Base-by-base conservation (phyloP, 2,113 vertebrate genomes). In the Trachemys scripta region DNA sequence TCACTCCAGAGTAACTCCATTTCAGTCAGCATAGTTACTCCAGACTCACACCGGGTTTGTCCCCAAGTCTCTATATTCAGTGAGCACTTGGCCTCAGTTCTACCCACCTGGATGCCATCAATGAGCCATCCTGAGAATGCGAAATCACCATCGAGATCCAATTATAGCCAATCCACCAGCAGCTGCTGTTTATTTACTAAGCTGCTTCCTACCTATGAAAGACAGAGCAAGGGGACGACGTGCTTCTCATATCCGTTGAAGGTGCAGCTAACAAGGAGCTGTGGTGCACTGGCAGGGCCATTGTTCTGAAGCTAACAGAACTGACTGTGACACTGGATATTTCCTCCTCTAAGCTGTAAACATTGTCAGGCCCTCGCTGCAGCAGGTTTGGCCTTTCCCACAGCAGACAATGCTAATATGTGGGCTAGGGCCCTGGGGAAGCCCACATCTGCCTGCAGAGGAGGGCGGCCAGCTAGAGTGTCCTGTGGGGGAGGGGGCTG, bases 101-200 rank as follows among this genome's bases (percentile, higher is more conserved):
- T 59, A 75, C 1, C 1, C 96, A 96, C 97, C 97, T 97, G 97
- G 95, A 92, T 0, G 0, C 88, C 92, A 96, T 94, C 96, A 94
- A 82, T 45, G 84, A 89, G 45, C 85, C 6, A 0, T 2, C 1
- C 1, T 0, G 88, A 88, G 82, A 88, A 80, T 75, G 92, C 87
- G 88, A 94, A 97, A 88, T 92, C 89, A 57, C 84, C 3, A 0
- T 81, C 29, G 0, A 24, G 59, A 88, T 90, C 79, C 88, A 50
- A 14, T 10, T 82, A 13, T 20, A 57, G 42, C 29, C 90, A 42
- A 29, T 20, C 31, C 91, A 79, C 6, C 89, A 12, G 4, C 97
- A 97, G 97, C 96, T 97, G 97, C 95, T 97, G 95, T 94, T 97
- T 95, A 95, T 97, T 98, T 90, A 91, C 42, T 51, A 2, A 54